A percentile compares a stretch with the other conserved stretches of the same genome.
These are phyloP conservation scores for Semibalanus balanoides DNA, from an alignment of 1,140 invertebrate genomes.

Conservation along the genomic window DNA sequence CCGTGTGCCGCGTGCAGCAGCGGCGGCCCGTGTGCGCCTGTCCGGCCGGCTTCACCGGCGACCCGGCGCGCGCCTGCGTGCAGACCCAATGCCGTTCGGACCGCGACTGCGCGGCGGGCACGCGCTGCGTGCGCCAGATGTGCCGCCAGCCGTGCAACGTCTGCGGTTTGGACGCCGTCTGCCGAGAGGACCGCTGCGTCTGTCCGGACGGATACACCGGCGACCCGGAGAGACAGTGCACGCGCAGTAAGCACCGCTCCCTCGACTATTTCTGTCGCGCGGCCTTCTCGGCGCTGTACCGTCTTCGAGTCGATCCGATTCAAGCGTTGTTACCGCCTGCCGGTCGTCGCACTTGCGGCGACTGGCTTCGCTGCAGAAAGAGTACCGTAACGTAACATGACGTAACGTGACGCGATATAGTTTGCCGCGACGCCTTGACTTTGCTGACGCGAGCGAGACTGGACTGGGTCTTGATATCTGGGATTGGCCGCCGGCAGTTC, in stretches of 20 bases:
- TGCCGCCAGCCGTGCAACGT: constrained; percentile 63
- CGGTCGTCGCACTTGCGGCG: too few species aligned
- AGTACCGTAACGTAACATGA: constrained; percentile 64
- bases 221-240: constrained; percentile 20
- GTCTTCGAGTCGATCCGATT: too few species aligned
- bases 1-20: constrained; percentile 52
- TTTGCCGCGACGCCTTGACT: constrained; percentile 53
- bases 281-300: constrained; percentile 56
- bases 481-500: constrained; percentile 19
- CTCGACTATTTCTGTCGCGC: constrained; percentile 68
- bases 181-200: constrained; percentile 41
- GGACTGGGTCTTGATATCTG: too few species aligned
- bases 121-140: constrained; percentile 55
- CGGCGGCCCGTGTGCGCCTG: constrained; percentile 55
- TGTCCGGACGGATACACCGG: constrained; percentile 22
- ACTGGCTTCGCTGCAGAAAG: too few species aligned
- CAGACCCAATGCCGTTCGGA: constrained; percentile 14
- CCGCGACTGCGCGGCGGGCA: constrained; percentile 12
- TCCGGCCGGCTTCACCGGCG: constrained; percentile 16
- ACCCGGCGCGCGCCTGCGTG: constrained; percentile 16
- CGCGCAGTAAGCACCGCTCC: constrained; percentile 20
- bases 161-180: constrained; percentile 66
- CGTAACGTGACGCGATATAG: constrained; percentile 55
- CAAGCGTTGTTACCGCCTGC: too few species aligned
- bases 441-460: too few species aligned